Evolutionary conservation across 2,888 invertebrate species (phyloP), one percentile per base, ranked within the genome.

Genomic region (Hermaeophaga mercurialis): DNA sequence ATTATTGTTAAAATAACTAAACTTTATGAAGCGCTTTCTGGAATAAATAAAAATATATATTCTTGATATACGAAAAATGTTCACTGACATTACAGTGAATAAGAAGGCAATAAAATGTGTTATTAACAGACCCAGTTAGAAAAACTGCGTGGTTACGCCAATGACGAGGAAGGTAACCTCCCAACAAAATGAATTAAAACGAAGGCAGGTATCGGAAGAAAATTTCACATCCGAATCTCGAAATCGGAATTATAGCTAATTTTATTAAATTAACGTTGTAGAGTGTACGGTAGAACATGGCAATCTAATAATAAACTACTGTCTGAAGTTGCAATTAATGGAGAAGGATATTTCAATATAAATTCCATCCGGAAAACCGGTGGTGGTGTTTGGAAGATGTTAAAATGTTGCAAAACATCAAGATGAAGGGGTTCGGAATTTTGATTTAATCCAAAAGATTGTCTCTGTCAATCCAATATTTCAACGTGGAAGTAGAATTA

Each of bases 241-340:
- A 48, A 64, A 62, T 65, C 58, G 59, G 60, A 67, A 66, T 67
- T 63, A 65, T 67, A 67, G 64, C 64, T 68, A 66, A 69, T 69
- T 67, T 65, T 65, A 69, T 69, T 65, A 68, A 65, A 65, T 65
- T 65, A 63, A 46, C 59, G 59, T 60, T 54, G 54, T 49, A 41
- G 56, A 59, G 50, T n/a, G 41, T 49, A 55, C 28, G 48, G 18
- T 26, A 43, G 52, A 38, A 41, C 31, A 33, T 24, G 66, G 71
- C 72, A 75, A 75, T 74, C 74, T 74, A 75, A 75, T 75, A 75
- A 75, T 74, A 73, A 74, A 75, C 74, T 68, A 68, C 64, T 73
- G 74, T 74, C 73, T 73, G 73, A 72, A 74, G 73, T 74, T 70
- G 71, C 71, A 72, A 72, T 73, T 75, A 75, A 74, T 73, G 71